Evolutionary conservation across 2,797 vertebrate species (phyloP).

Genomic region (Odontamblyopus rebecca): DNA sequence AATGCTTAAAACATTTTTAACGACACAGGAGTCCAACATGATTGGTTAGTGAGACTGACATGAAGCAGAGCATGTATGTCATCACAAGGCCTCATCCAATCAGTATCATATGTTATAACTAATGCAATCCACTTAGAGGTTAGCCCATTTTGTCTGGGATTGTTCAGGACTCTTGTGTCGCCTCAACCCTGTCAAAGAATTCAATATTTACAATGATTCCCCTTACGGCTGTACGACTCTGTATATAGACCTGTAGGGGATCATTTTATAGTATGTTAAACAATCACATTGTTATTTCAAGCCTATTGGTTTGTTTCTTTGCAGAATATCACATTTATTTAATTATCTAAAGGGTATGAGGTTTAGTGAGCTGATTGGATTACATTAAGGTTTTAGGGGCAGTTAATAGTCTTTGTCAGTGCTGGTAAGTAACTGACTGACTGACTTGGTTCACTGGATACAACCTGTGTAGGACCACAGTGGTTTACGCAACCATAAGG

Average conservation of each 20-base stretch:
- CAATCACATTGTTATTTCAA: not conserved
- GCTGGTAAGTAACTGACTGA: constrained; percentile 69
- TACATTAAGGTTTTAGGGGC: constrained; percentile 61
- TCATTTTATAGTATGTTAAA: too few relatives aligned
- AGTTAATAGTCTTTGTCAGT: constrained; percentile 74
- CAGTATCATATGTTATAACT: constrained; percentile 65
- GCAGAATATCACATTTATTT: not conserved
- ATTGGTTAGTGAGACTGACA: constrained; percentile 75
- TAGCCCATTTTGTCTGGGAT: constrained; percentile 53
- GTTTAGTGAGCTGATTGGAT: constrained; percentile 68
- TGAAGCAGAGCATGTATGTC: constrained; percentile 78
- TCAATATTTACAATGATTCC: constrained; percentile 8
- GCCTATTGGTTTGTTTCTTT: not conserved
- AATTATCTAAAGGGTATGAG: constrained; percentile 41
- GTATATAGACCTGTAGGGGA: too few relatives aligned
- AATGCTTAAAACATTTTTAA: not conserved
- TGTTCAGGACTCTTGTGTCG: constrained; percentile 29
- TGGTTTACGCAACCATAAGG: not conserved
- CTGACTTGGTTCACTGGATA: not conserved
- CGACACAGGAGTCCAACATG: constrained; percentile 55
- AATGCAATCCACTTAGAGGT: constrained; percentile 65
- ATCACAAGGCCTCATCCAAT: constrained; percentile 75
- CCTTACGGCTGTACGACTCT: not conserved
- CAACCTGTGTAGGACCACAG: not conserved
- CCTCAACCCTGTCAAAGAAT: constrained; percentile 23